These are phyloP conservation scores for Spodoptera picta DNA, from an alignment of 2,888 invertebrate species.

Conservation along the genomic window DNA sequence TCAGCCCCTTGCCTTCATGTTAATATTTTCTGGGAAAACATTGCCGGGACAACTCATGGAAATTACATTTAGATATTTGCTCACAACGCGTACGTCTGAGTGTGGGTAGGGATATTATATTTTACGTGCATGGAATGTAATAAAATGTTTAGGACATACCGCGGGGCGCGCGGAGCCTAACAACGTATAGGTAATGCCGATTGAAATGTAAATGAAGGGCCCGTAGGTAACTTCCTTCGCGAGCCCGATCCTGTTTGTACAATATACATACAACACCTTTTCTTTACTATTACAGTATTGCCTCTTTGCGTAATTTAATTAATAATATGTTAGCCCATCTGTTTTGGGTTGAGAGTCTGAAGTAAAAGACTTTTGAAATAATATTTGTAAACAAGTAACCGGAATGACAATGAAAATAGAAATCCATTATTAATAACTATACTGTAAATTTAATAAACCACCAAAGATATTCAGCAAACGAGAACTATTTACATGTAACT, in stretches of 20 bases:
- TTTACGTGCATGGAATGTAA: conserved; percentile 88
- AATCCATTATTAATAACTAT: too few relatives aligned
- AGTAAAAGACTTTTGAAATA: too few relatives aligned
- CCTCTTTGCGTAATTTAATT: too few relatives aligned
- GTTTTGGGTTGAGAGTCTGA: too few relatives aligned
- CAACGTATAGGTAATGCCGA: conserved; percentile 79
- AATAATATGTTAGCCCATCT: too few relatives aligned
- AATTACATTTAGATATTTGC: conserved; percentile 89
- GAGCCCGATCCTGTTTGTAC: conserved; percentile 68
- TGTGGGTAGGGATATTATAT: conserved; percentile 88
- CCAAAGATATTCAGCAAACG: too few relatives aligned
- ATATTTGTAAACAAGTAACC: too few relatives aligned
- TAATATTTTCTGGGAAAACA: conserved; percentile 89
- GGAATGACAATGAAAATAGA: too few relatives aligned
- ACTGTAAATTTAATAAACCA: too few relatives aligned
- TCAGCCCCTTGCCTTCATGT: conserved; percentile 88
- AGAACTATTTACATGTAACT: too few relatives aligned
- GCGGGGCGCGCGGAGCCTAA: conserved; percentile 58
- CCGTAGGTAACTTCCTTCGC: conserved; percentile 73
- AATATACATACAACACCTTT: conserved; percentile 68
- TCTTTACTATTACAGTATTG: conserved; percentile 31
- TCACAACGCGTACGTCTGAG: conserved; percentile 84
- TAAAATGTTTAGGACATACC: conserved; percentile 85
- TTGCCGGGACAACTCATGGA: conserved; percentile 89
- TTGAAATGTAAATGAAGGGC: conserved; percentile 85